Percentiles rank a stretch among this genome's conserved stretches.
These are phyloP conservation scores for Eilema sororculum DNA, from an alignment of 2,888 invertebrate genomes.

Conservation along the genomic window DNA sequence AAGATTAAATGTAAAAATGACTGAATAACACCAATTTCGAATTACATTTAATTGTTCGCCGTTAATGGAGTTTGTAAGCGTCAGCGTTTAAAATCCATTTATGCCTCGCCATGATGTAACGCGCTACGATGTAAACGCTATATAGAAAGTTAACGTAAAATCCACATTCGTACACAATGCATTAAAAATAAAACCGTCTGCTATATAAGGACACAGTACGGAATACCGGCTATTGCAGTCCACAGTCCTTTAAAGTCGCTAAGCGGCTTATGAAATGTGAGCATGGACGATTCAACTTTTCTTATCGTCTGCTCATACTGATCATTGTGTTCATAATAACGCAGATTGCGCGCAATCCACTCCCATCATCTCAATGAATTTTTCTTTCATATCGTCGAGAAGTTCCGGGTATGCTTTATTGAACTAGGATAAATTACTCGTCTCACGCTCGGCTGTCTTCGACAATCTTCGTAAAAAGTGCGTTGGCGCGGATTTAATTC, in stretches of 20 bases:
- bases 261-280: constrained; percentile 80
- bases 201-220: constrained; percentile 71
- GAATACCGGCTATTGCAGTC: constrained; percentile 71
- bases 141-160: constrained; percentile 72
- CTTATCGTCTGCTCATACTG: constrained; percentile 65
- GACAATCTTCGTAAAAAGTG: constrained; percentile 35
- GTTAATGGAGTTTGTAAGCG: constrained; percentile 43
- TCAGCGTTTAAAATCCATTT: constrained; percentile 49
- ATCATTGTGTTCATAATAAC: constrained; percentile 30
- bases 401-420: constrained; percentile 56
- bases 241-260: constrained; percentile 77
- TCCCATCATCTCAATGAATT: constrained; percentile 47
- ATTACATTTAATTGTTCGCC: constrained; percentile 51
- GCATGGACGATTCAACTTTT: constrained; percentile 69
- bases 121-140: constrained; percentile 44
- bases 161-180: constrained; percentile 63
- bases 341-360: constrained; percentile 22
- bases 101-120: constrained; percentile 50
- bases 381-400: constrained; percentile 50
- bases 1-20: constrained; percentile 41
- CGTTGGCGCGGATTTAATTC: constrained; percentile 19
- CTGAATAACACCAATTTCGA: constrained; percentile 44
- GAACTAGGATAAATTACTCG: constrained; percentile 43
- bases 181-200: constrained; percentile 75
- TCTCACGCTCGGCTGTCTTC: constrained; percentile 38